Evolutionary conservation across 2,797 vertebrate species (phyloP).

Genomic region (Falco peregrinus): DNA sequence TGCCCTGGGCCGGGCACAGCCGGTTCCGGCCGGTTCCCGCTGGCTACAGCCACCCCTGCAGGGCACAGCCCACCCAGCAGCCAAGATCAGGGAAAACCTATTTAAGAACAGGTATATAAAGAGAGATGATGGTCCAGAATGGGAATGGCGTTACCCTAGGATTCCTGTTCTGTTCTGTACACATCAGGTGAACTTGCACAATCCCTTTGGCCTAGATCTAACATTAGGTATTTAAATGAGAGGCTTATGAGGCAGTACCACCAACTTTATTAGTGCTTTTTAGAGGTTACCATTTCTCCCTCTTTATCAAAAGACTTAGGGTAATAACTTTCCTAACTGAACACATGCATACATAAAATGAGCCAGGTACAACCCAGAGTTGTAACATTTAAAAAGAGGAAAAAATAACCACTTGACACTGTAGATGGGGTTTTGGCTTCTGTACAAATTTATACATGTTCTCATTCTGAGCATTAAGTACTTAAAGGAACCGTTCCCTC

Average conservation of each 20-base stretch:
- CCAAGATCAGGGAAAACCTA: rapidly evolving
- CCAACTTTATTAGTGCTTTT: neutral
- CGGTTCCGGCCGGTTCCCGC: rapidly evolving
- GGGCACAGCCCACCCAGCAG: rapidly evolving
- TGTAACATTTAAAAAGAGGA: neutral
- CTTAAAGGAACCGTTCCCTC: neutral
- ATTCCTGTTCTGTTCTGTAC: neutral
- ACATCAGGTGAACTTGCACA: neutral
- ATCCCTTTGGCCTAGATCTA: neutral
- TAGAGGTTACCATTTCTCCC: neutral
- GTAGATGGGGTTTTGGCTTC: neutral
- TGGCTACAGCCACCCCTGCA: rapidly evolving
- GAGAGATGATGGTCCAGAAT: neutral
- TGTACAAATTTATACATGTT: neutral
- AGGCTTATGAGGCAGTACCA: neutral
- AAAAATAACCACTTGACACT: neutral
- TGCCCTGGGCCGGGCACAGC: rapidly evolving
- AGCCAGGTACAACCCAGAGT: neutral
- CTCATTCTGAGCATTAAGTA: neutral
- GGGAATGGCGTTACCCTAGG: neutral
- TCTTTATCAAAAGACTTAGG: neutral
- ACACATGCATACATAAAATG: neutral
- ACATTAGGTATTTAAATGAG: neutral
- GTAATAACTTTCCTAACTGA: neutral
- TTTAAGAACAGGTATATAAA: neutral